A percentile compares a stretch with the other conserved stretches of the same genome.
phyloP scores from a whole-genome alignment of 2,888 invertebrate species.

The Podabrus alpinus region DNA sequence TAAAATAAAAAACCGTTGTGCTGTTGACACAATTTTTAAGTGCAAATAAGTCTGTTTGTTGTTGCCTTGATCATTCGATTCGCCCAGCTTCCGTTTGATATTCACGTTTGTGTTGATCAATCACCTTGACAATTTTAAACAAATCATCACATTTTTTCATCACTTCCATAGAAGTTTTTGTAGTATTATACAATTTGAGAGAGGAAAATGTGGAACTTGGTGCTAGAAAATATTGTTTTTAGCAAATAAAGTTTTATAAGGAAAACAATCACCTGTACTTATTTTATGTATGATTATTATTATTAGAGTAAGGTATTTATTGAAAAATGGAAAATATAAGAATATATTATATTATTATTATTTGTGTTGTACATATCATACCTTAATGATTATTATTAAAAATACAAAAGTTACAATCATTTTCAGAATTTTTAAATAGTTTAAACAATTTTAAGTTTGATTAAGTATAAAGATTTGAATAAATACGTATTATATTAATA shows the following conservation, averaged over 20 bases:
- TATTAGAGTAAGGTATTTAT: constrained; percentile 25
- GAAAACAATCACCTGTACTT: not conserved
- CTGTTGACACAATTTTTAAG: too few relatives aligned
- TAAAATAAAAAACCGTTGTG: too few relatives aligned
- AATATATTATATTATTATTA: constrained; percentile 10
- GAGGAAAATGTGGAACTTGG: not conserved
- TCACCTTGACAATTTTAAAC: not conserved
- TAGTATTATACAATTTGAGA: not conserved
- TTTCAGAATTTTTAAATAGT: constrained; percentile 12
- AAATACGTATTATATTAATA: constrained; percentile 22
- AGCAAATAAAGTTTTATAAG: not conserved
- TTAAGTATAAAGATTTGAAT: constrained; percentile 24
- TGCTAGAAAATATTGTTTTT: not conserved
- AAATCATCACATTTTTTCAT: not conserved
- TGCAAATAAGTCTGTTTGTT: not conserved
- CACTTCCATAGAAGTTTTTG: not conserved
- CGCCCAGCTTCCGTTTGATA: not conserved
- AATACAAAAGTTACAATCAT: constrained; percentile 7
- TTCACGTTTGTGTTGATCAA: not conserved
- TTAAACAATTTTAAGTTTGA: constrained; percentile 16
- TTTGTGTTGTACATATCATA: constrained; percentile 46
- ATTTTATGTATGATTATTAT: constrained; percentile 9
- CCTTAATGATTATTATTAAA: constrained; percentile 36
- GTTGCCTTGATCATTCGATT: not conserved
- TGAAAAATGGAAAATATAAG: constrained; percentile 18